phyloP scores from a whole-genome alignment of 2,113 vertebrate genomes.

The Microcebus jonahi region DNA sequence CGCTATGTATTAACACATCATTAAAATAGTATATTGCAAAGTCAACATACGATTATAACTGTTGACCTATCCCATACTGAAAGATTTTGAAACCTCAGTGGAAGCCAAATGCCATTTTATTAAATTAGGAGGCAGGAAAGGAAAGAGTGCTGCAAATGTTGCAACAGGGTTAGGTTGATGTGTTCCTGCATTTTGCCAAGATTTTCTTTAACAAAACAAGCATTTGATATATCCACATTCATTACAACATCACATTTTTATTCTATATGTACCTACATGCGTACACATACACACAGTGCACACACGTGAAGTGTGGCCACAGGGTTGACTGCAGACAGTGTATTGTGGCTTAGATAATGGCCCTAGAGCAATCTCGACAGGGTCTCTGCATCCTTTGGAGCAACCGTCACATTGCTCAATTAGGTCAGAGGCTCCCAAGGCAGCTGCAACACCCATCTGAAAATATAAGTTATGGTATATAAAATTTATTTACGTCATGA shows the following conservation, averaged over 20 bases:
- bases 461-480: neutral
- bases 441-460: neutral
- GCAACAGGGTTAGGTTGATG: constrained; percentile 69
- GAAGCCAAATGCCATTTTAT: constrained; percentile 76
- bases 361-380: neutral
- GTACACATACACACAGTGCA: neutral
- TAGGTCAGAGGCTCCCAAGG: neutral
- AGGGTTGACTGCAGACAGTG: neutral
- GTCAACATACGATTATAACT: constrained; percentile 77
- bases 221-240: neutral
- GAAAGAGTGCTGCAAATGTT: constrained; percentile 65
- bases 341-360: neutral
- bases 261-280: neutral
- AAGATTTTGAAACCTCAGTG: constrained; percentile 63
- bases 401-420: neutral
- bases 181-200: constrained; percentile 69
- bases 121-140: constrained; percentile 66
- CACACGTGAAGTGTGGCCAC: neutral
- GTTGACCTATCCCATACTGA: constrained; percentile 77
- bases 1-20: constrained; percentile 75
- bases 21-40: constrained; percentile 65
- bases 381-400: neutral
- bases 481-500: neutral
- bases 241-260: neutral
- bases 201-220: constrained; percentile 58